Evolutionary conservation across 1,140 invertebrate genomes (phyloP).

Genomic region (Ceratina calcarata): DNA sequence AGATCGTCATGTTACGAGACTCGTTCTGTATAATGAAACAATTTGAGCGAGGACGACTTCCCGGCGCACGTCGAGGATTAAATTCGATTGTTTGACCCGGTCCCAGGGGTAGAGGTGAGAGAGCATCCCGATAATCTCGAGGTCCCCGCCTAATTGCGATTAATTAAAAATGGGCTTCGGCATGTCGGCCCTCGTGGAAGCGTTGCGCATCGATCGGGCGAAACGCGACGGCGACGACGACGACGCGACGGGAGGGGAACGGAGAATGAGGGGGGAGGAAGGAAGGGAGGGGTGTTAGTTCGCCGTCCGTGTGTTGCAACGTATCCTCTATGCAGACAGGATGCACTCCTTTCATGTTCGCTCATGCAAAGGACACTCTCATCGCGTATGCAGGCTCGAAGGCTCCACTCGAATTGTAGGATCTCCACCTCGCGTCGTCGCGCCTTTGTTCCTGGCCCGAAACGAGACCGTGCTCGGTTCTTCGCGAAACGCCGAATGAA

Average conservation of each 20-base stretch:
- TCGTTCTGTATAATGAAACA: too few relatives aligned
- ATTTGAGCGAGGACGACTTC: too few relatives aligned
- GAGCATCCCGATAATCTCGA: conserved; percentile 3
- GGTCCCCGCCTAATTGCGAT: conserved; percentile 32
- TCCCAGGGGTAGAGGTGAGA: neutral
- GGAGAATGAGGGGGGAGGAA: too few relatives aligned
- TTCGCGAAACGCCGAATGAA: neutral
- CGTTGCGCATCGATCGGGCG: conserved; percentile 29
- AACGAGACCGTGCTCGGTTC: conserved; percentile 2
- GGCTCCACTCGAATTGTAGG: conserved; percentile 33
- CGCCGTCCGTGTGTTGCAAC: conserved; percentile 31
- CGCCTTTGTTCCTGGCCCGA: conserved; percentile 24
- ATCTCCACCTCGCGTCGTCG: conserved; percentile 7
- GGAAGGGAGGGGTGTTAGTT: too few relatives aligned
- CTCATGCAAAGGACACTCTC: conserved; percentile 47
- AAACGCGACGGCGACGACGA: too few relatives aligned
- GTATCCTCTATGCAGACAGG: conserved; percentile 47
- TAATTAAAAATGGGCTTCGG: conserved; percentile 47
- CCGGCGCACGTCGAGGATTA: conserved; percentile 2
- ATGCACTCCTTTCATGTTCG: conserved; percentile 48
- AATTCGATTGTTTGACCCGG: conserved; percentile 26
- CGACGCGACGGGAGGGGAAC: neutral
- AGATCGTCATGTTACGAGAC: too few relatives aligned
- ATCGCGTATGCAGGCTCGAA: conserved; percentile 44
- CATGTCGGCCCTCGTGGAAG: conserved; percentile 33